phyloP scores from a whole-genome alignment of 2,888 invertebrate species.

The Drosophila kanekoi region DNA sequence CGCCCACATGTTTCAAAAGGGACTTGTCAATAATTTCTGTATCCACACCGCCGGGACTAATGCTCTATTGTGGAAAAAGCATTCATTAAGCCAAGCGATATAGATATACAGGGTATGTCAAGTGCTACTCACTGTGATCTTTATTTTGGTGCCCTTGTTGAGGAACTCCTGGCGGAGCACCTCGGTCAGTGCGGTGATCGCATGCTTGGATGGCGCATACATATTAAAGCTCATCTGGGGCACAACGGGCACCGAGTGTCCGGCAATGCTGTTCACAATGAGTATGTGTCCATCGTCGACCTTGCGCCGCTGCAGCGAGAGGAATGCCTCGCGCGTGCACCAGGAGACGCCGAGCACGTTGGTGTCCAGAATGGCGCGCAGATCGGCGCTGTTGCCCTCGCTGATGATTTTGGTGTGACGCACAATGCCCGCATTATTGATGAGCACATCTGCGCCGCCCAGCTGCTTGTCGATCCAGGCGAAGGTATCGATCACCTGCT shows the following conservation, averaged over 20 bases:
- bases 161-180: conserved; percentile 83
- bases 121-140: conserved; percentile 72
- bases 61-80: conserved; percentile 59
- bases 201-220: conserved; percentile 83
- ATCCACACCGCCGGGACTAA: conserved; percentile 79
- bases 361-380: conserved; percentile 84
- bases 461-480: conserved; percentile 85
- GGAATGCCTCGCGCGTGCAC: conserved; percentile 85
- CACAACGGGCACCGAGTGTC: conserved; percentile 82
- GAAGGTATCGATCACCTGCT: conserved; percentile 86
- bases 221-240: conserved; percentile 68
- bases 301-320: conserved; percentile 85
- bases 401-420: conserved; percentile 23
- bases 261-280: conserved; percentile 84
- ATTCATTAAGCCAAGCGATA: neutral
- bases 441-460: conserved; percentile 87
- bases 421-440: conserved; percentile 86
- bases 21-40: conserved; percentile 71
- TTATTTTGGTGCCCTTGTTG: conserved; percentile 66
- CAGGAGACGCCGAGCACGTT: conserved; percentile 85
- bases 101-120: neutral
- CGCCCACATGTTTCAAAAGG: fast-evolving
- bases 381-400: conserved; percentile 62
- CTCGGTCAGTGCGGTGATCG: conserved; percentile 83
- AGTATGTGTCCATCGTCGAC: conserved; percentile 86